Evolutionary conservation across 2,888 invertebrate species (phyloP), one percentile per base, ranked within the genome.

Genomic region (Caenorhabditis sp.): DNA sequence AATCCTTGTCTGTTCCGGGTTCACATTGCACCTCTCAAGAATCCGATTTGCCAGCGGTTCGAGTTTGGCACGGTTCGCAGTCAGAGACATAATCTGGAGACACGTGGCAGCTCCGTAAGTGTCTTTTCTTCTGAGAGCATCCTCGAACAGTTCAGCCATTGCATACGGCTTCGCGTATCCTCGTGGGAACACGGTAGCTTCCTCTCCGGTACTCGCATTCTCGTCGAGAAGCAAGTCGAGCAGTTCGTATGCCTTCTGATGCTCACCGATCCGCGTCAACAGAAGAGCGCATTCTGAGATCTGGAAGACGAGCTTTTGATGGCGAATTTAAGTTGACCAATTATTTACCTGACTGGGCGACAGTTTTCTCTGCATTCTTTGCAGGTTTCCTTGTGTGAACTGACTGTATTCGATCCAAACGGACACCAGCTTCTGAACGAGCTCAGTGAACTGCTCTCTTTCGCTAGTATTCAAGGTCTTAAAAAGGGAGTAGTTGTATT

Each of bases 391-490:
- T n/a, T n/a, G 75, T 1, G 82, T 81, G 63, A 85, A 83, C 46
- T 78, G 73, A 50, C 80, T 74, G 66, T 81, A 78, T 59, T 86
- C 86, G 11, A 81, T 63, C 84, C 83, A 85, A 17, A 83, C 72
- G 22, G 81, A 72, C 5, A 82, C 81, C 41, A 85, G 27, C 41
- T 77, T 73, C 39, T 65, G 53, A 1, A 85, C 72, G 1, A 85
- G 62, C 4, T 65, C 27, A 2, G 61, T 62, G 76, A 53, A 85
- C 45, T 82, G 73, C 8, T 83, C 83, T 1, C 80, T 71, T 32
- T 84, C 80, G 1, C 41, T 45, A 2, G 72, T 66, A 6, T 56
- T 61, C 7, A 85, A 48, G 1, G 72, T 37, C 85, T 84, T 66
- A 46, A 85, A 70, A 55, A 15, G 2, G 26, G 17, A 37, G 1